These are phyloP conservation scores for Trypoxylon attenuatum DNA, from an alignment of 2,888 invertebrate genomes.

Conservation along the genomic window DNA sequence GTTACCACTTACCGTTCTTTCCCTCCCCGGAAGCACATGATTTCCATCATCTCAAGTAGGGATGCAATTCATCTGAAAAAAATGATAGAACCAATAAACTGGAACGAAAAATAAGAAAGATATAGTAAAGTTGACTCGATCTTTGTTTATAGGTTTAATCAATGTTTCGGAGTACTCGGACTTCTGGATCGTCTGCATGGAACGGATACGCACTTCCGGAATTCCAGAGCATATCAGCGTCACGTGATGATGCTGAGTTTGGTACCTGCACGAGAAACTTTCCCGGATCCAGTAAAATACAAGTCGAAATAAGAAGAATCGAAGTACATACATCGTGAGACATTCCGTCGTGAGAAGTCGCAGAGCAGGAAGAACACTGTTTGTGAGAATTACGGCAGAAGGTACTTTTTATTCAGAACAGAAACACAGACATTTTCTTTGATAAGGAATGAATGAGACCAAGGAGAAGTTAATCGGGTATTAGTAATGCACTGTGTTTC, in stretches of 20 bases:
- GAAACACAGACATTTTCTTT: constrained; percentile 10
- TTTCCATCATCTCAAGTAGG: constrained; percentile 90
- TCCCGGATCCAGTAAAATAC: constrained; percentile 78
- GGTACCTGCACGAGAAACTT: constrained; percentile 81
- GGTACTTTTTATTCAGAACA: constrained; percentile 17
- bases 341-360: constrained; percentile 25
- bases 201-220: constrained; percentile 85
- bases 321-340: constrained; percentile 6
- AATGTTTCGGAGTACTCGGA: constrained; percentile 89
- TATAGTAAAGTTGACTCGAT: too few species aligned
- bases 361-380: neutral
- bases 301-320: constrained; percentile 64
- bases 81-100: neutral
- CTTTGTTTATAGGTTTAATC: constrained; percentile 85
- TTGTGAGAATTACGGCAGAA: constrained; percentile 8
- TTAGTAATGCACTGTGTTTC: neutral
- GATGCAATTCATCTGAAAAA: constrained; percentile 28
- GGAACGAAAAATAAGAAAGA: neutral
- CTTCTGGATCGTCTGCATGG: constrained; percentile 89
- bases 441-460: constrained; percentile 6
- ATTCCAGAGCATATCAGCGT: constrained; percentile 82
- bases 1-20: constrained; percentile 90
- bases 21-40: constrained; percentile 92
- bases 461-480: constrained; percentile 7
- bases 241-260: constrained; percentile 84